Conservation (phyloP, 2,888 invertebrate genomes). For the Phaonia tiefii region DNA sequence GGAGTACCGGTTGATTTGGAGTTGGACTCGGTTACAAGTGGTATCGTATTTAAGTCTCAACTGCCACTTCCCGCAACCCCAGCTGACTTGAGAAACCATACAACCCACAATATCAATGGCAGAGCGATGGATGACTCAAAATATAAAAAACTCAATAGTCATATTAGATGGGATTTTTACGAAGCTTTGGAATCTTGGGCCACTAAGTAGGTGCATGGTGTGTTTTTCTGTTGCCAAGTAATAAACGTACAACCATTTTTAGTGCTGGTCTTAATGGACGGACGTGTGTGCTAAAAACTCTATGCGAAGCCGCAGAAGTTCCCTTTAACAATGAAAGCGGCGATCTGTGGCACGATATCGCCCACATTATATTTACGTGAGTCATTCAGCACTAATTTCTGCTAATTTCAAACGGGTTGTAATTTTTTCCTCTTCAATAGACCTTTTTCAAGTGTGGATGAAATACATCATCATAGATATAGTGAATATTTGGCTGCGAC, state of each 20-base stretch:
- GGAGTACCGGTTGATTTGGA: constrained; percentile 56
- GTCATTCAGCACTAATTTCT: neutral
- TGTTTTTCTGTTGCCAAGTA: too few species aligned
- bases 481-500: constrained; percentile 41
- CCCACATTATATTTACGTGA: constrained; percentile 52
- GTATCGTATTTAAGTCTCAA: constrained; percentile 59
- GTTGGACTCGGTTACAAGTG: constrained; percentile 46
- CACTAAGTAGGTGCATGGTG: constrained; percentile 12
- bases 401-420: neutral
- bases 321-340: constrained; percentile 43
- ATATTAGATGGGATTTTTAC: constrained; percentile 46
- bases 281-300: constrained; percentile 34
- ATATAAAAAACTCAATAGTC: neutral
- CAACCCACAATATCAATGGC: constrained; percentile 47
- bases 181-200: constrained; percentile 43
- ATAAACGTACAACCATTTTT: constrained; percentile 5
- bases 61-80: constrained; percentile 37
- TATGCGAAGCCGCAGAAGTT: constrained; percentile 44
- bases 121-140: neutral
- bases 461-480: neutral
- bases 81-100: constrained; percentile 43
- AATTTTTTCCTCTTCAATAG: constrained; percentile 16
- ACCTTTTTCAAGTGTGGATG: constrained; percentile 44
- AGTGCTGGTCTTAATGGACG: constrained; percentile 34
- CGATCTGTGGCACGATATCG: constrained; percentile 46